Base-by-base conservation (phyloP, 1,140 invertebrate species). In the Diabrotica virgifera region DNA sequence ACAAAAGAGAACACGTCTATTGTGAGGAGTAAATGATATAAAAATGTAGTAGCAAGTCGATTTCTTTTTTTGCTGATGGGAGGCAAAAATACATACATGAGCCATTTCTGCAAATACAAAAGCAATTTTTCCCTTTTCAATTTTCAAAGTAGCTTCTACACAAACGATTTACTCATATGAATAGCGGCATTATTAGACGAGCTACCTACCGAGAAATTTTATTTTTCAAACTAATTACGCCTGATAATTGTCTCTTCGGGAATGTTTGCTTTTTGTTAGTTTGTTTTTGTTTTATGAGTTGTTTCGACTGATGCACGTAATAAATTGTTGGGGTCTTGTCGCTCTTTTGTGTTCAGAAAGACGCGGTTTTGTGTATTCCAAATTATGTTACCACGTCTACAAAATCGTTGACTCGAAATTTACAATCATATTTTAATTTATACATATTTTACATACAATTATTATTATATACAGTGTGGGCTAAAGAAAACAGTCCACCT, bases 131-230 rank as follows among this genome's bases (percentile, higher is more conserved):
- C 40, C 40, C 8, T 46, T 46, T 46, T 46, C 40, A 46, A 24
- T 24, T 24, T 24, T 24, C 24, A 24, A 24, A 46, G 40, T 46
- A 46, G 40, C 40, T 46, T 46, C 40, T 46, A 46, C 40, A 46
- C 40, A 46, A 46, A 46, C 40, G 40, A 46, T 46, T 46, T 46
- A 46, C 40, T 46, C 40, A 46, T 46, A 46, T 46, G 40, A 46
- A 46, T 46, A 46, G 40, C 8, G 8, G 40, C n/a, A 46, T 46
- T 46, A 46, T 46, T 46, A 46, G 40, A 46, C 24, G 24, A 24
- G 24, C 24, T 24, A 24, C n/a, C 40, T 46, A n/a, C 8, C 40
- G 40, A 46, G 40, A 46, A 10, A 8, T 46, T 10, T 10, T 46
- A n/a, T 46, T 46, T 10, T 46, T 46, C 40, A 46, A 46, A 46